Percentiles rank a stretch among this genome's conserved stretches.
These are phyloP conservation scores for Ophraella communa DNA, from an alignment of 2,888 invertebrate species.

Conservation along the genomic window DNA sequence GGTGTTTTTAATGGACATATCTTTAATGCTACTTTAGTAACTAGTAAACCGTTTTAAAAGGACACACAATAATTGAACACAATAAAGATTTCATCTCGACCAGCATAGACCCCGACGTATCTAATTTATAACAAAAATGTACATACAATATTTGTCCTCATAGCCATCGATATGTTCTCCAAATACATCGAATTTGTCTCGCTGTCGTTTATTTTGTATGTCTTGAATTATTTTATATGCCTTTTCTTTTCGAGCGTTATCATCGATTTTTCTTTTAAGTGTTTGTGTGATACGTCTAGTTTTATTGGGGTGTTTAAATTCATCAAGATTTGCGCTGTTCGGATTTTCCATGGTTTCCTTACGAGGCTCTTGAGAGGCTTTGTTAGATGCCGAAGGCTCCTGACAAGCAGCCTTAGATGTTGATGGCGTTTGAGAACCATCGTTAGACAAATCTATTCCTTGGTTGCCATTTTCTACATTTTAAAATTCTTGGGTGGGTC, in stretches of 20 bases:
- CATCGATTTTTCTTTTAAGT: constrained; percentile 3
- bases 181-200: too few species aligned
- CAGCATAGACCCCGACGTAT: too few species aligned
- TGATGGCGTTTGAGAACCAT: constrained; percentile 7
- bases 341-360: too few species aligned
- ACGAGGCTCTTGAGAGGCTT: constrained; percentile 9
- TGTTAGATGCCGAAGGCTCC: constrained; percentile 6
- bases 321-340: constrained; percentile 5
- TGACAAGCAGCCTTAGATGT: constrained; percentile 10
- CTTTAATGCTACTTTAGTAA: too few species aligned
- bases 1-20: too few species aligned
- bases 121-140: too few species aligned
- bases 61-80: too few species aligned
- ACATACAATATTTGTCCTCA: too few species aligned
- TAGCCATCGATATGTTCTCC: too few species aligned
- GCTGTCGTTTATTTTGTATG: too few species aligned
- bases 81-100: too few species aligned
- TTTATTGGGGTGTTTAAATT: constrained; percentile 4
- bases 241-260: background rate
- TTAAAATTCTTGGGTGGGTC: constrained; percentile 10
- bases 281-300: constrained; percentile 3
- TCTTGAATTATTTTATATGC: constrained; percentile 6
- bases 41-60: too few species aligned
- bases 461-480: constrained; percentile 10
- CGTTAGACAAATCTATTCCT: constrained; percentile 7